A percentile compares a stretch with the other conserved stretches of the same genome.
These are phyloP conservation scores for Rallus limicola DNA, from an alignment of 2,113 vertebrate species.

Conservation along the genomic window DNA sequence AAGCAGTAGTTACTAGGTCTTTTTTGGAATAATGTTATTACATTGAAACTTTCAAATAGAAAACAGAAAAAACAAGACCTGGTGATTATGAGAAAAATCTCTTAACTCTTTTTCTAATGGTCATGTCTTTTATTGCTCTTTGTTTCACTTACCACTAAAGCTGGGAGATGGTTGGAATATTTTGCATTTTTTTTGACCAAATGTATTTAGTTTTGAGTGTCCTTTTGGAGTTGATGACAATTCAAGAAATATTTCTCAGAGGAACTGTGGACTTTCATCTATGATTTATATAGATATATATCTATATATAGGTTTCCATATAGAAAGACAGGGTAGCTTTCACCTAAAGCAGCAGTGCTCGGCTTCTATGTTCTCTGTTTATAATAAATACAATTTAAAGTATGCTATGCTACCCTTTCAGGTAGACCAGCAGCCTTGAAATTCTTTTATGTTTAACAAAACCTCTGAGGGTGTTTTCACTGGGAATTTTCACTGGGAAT, in stretches of 20 bases:
- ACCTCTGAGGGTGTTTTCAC: constrained; percentile 46
- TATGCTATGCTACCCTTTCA: neutral
- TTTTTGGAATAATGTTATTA: neutral
- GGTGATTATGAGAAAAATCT: neutral
- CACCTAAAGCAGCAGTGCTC: neutral
- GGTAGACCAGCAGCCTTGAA: neutral
- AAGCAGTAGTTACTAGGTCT: neutral
- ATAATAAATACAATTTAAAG: constrained; percentile 24
- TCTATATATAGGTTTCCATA: neutral
- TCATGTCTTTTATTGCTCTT: neutral
- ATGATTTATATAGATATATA: neutral
- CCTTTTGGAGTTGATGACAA: neutral
- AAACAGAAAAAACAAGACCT: neutral
- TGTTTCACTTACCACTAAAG: neutral
- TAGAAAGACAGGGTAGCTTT: neutral
- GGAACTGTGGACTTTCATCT: neutral
- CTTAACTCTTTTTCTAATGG: neutral
- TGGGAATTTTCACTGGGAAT: constrained; percentile 34
- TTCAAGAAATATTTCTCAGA: neutral
- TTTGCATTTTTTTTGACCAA: neutral
- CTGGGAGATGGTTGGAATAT: neutral
- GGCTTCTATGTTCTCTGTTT: neutral
- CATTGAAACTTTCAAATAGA: neutral
- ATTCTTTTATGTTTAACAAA: constrained; percentile 65
- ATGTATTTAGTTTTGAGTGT: neutral